phyloP scores from a whole-genome alignment of 1,140 invertebrate species.

The Drosophila biarmipes region DNA sequence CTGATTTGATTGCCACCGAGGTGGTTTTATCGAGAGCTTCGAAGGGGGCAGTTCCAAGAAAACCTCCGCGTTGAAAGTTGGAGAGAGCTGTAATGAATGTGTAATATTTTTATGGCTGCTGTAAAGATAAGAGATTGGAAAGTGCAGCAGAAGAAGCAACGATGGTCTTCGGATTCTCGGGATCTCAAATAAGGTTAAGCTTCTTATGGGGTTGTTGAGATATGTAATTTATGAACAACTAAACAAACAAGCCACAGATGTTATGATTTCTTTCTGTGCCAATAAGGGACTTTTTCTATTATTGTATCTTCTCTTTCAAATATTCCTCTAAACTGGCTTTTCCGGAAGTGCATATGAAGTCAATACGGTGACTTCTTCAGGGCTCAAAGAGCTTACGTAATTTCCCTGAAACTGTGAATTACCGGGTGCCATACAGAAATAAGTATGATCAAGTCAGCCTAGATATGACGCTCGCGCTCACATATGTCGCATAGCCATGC shows the following conservation, averaged over 20 bases:
- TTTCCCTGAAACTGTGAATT: conserved; percentile 65
- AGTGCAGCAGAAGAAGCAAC: conserved; percentile 21
- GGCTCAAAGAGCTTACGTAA: conserved; percentile 60
- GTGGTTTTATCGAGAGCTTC: conserved; percentile 10
- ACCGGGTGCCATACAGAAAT: conserved; percentile 32
- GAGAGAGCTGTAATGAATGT: conserved; percentile 28
- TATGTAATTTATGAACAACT: no score
- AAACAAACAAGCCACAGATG: no score
- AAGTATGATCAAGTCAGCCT: conserved; percentile 26
- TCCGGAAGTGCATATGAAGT: background rate
- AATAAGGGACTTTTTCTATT: no score
- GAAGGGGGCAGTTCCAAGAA: conserved; percentile 1
- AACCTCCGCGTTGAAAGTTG: background rate
- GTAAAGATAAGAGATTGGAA: conserved; percentile 28
- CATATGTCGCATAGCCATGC: background rate
- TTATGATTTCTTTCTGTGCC: no score
- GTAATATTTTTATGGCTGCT: conserved; percentile 29
- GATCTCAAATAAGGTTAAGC: background rate
- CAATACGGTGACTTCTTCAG: conserved; percentile 6
- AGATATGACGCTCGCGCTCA: conserved; percentile 8
- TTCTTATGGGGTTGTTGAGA: no score
- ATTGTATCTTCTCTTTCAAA: no score
- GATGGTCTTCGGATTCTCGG: background rate
- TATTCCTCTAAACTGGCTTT: background rate
- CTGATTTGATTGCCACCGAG: conserved; percentile 23